These are phyloP conservation scores for Eristalis arbustorum DNA, from an alignment of 2,888 invertebrate species.

Conservation along the genomic window DNA sequence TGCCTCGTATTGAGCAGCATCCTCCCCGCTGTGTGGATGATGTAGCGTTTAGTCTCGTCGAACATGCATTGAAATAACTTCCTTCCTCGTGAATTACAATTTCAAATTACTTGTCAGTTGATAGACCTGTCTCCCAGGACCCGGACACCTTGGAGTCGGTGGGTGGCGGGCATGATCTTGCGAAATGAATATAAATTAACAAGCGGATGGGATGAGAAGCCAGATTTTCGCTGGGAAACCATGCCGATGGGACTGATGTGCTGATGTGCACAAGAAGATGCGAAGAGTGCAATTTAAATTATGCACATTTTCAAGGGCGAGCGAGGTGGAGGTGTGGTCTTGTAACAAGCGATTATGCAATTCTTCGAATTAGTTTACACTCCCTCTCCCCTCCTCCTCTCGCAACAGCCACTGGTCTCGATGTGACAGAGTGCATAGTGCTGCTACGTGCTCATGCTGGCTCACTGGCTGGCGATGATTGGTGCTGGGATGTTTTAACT, in stretches of 20 bases:
- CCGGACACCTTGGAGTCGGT: background rate
- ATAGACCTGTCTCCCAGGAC: slow-evolving; percentile 20
- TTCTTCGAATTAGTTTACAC: slow-evolving; percentile 56
- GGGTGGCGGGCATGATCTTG: slow-evolving; percentile 19
- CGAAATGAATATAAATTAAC: slow-evolving; percentile 62
- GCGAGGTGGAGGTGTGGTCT: slow-evolving; percentile 28
- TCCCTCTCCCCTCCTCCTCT: background rate
- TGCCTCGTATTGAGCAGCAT: no score
- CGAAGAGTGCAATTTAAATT: slow-evolving; percentile 44
- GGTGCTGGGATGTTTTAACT: background rate
- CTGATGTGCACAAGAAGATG: background rate
- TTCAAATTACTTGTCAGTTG: slow-evolving; percentile 62
- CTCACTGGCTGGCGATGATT: background rate
- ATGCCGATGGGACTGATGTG: background rate
- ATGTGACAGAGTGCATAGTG: background rate
- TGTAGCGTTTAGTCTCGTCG: slow-evolving; percentile 1
- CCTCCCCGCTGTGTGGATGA: background rate
- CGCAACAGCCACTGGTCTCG: background rate
- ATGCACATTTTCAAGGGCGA: slow-evolving; percentile 50
- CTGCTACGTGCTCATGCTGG: background rate
- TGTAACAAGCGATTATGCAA: slow-evolving; percentile 50
- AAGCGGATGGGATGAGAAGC: background rate
- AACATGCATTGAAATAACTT: slow-evolving; percentile 9
- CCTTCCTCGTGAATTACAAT: slow-evolving; percentile 55
- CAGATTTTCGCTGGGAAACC: background rate